Evolutionary conservation across 2,797 vertebrate genomes (phyloP), one percentile per base, ranked within the genome.

Genomic region (Enteromius paludinosus): DNA sequence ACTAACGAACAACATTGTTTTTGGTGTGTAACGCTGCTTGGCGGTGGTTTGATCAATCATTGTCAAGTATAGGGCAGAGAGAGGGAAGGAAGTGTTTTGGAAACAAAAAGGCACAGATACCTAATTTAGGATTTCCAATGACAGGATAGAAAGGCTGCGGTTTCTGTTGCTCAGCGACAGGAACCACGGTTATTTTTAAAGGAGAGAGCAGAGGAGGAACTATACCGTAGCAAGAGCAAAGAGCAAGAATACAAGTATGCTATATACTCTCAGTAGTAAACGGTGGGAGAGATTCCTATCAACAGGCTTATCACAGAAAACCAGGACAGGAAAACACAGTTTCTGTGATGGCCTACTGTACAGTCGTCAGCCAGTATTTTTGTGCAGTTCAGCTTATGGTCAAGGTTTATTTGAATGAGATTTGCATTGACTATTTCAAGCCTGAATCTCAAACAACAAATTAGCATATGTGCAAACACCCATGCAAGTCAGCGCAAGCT

Each of bases 71-170:
- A 30, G 35, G 33, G 20, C 41, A 59, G 64, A 66, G n/a, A 49
- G 49, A 69, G 25, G 59, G n/a, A 52, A 68, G 66, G 23, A 65
- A 49, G 35, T 66, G 28, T 78, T 69, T 54, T 59, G 72, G 71
- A 73, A 74, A 65, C 52, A 75, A 43, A 71, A 54, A 59, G 49
- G 30, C 62, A 49, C 35, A 78, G 64, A 64, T 70, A 35, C 83
- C 89, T 90, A 89, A 90, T 91, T 88, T 92, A 85, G 82, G 89
- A 90, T 92, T 92, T 89, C 90, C 93, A 94, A 95, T 93, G 93
- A 93, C 87, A 89, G 93, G 93, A 95, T 93, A 91, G 93, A 94
- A 94, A 94, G 90, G 93, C 93, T 84, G 33, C 10, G 83, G 90
- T 91, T 88, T 73, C 75, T 69, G 93, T 94, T 93, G 92, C 93